Conservation (phyloP, 1,140 invertebrate species). For the Meloidogyne floridensis region DNA sequence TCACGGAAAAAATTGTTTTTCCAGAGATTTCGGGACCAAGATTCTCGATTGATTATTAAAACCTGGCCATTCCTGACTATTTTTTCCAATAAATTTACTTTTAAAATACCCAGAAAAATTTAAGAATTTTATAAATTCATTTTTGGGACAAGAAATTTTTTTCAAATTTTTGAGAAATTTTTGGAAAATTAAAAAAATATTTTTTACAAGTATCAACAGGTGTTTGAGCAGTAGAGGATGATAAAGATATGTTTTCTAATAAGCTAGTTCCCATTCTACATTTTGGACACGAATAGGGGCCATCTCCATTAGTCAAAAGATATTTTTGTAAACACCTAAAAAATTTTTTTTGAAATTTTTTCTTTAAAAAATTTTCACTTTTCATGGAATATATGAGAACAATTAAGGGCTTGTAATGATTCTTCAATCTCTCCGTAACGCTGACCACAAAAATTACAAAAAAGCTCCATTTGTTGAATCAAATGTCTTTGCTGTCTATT, state of each 20-base stretch:
- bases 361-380: conserved; percentile 33
- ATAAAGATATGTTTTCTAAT: conserved; percentile 47
- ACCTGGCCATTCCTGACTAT: too few relatives aligned
- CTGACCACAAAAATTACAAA: conserved; percentile 66
- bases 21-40: too few relatives aligned
- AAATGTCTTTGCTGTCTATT: conserved; percentile 41
- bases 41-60: too few relatives aligned
- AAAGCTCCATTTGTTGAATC: conserved; percentile 65
- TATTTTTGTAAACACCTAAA: conserved; percentile 42
- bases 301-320: conserved; percentile 40
- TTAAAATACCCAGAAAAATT: too few relatives aligned
- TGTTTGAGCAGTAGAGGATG: conserved; percentile 37
- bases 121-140: not conserved
- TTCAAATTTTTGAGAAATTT: too few relatives aligned
- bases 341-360: conserved; percentile 24
- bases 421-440: conserved; percentile 59
- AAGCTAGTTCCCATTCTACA: conserved; percentile 44
- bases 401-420: conserved; percentile 60
- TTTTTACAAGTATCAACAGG: conserved; percentile 30
- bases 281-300: conserved; percentile 50
- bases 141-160: not conserved
- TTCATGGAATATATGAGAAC: conserved; percentile 66
- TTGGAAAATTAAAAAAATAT: not conserved
- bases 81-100: too few relatives aligned
- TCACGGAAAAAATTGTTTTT: too few relatives aligned